Evolutionary conservation across 2,888 invertebrate species (phyloP).

Genomic region (Carabus problematicus): DNA sequence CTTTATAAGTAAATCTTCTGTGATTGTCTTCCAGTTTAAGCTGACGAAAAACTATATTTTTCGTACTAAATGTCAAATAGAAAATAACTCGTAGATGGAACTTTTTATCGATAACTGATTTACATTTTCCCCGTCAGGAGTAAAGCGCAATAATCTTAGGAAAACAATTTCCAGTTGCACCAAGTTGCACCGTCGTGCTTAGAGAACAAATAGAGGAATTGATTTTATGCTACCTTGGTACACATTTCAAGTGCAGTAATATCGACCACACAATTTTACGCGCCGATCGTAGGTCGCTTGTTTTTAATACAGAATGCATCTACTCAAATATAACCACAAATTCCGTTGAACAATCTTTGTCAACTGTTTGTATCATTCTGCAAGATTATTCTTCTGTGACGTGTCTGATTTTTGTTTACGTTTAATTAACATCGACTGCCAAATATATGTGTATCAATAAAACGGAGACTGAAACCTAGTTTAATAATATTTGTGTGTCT

Average conservation of each 20-base stretch:
- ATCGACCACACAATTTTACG: conserved; percentile 41
- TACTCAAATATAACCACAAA: not conserved
- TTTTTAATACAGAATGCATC: conserved; percentile 22
- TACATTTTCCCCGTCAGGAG: too few species aligned
- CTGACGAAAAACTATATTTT: too few species aligned
- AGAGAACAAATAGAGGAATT: not conserved
- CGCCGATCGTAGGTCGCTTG: conserved; percentile 17
- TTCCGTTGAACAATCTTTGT: conserved; percentile 2
- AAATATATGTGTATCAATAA: conserved; percentile 5
- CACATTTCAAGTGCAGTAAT: conserved; percentile 36
- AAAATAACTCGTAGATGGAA: too few species aligned
- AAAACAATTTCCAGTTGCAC: too few species aligned
- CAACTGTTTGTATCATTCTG: not conserved
- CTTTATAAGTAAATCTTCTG: too few species aligned
- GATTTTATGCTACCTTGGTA: conserved; percentile 34
- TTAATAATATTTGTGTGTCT: not conserved
- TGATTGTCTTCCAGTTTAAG: too few species aligned
- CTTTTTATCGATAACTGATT: too few species aligned
- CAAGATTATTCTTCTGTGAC: not conserved
- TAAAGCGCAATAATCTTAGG: too few species aligned
- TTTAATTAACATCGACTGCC: not conserved
- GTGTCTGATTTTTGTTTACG: conserved; percentile 5
- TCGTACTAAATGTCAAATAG: too few species aligned
- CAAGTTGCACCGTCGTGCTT: too few species aligned
- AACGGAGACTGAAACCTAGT: not conserved